Base-by-base conservation (phyloP, 2,797 vertebrate genomes). In the Xenentodon cancila region DNA sequence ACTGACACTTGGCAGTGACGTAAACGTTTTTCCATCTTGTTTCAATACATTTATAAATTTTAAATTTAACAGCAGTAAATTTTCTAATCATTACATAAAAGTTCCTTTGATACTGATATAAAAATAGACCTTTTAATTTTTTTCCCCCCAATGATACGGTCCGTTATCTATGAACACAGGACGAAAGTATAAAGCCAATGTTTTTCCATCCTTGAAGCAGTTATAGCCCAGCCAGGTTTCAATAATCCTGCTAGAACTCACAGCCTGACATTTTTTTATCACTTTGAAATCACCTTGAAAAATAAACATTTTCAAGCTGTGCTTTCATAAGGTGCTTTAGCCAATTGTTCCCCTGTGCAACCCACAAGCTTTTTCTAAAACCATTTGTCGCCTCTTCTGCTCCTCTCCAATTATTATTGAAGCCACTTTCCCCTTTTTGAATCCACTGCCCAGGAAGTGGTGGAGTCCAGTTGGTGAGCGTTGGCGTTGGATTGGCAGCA, bases 391-490 rank as follows among this genome's bases (percentile, higher is more conserved):
- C 19, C 73, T 77, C 66, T 63, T 54, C 50, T 61, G 53, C 37
- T 68, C 57, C 59, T 60, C 59, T 71, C 44, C 53, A 51, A 54
- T 72, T 43, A 56, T 71, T 9, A 30, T 5, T 17, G 12, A 3
- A 18, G 45, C 44, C 0, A 7, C 8, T 49, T 47, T 67, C 55
- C 30, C 25, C 65, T 62, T 57, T 62, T 57, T 56, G 20, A 79
- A 73, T 68, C 16, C 4, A 63, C 74, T 32, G 37, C 55, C 40
- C 63, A 63, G 62, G 65, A 72, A 67, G 69, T 45, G 20, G 27
- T 21, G 43, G 47, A 53, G 73, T 80, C 85, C 86, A 90, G 80
- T 79, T 90, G 85, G 85, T 73, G 71, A 78, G 79, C 68, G 81
- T 88, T 73, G 87, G 86, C 59, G 83, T 80, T 51, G 20, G 8